A percentile compares a stretch with the other conserved stretches of the same genome.
These are phyloP conservation scores for Upupa epops DNA, from an alignment of 2,113 vertebrate genomes.

Conservation along the genomic window DNA sequence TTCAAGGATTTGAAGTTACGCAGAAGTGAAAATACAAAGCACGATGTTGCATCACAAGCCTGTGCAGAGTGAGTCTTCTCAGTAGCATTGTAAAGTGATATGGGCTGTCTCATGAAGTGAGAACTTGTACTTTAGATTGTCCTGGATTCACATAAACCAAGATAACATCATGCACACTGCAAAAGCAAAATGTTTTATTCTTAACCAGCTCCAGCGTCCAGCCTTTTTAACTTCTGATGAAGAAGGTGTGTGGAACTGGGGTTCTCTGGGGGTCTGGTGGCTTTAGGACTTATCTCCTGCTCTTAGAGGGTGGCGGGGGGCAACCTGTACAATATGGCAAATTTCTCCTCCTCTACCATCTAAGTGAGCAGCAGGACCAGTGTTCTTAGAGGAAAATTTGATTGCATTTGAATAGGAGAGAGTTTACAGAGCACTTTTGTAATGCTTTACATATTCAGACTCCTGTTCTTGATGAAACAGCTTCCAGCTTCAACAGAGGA, in stretches of 20 bases:
- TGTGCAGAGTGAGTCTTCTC: background rate
- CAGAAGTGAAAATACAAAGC: background rate
- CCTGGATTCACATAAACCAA: background rate
- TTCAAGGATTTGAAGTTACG: background rate
- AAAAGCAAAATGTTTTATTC: fast-evolving
- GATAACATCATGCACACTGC: background rate
- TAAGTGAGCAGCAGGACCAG: background rate
- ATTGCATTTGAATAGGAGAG: background rate
- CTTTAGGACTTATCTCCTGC: background rate
- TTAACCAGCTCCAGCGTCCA: background rate
- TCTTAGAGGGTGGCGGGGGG: background rate
- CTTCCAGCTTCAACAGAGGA: too few species aligned
- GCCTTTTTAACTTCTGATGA: background rate
- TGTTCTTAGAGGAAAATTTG: background rate
- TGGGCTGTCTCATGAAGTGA: background rate
- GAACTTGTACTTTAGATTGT: background rate
- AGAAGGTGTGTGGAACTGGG: background rate
- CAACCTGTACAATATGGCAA: background rate
- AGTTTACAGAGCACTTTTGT: background rate
- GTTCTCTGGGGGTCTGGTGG: too few species aligned
- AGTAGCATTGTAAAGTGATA: background rate
- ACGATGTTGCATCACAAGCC: fast-evolving
- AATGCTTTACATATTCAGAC: background rate
- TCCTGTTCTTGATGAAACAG: too few species aligned
- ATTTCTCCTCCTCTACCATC: background rate